These are phyloP conservation scores for Saimiri boliviensis DNA, from an alignment of 2,113 vertebrate species.

Conservation along the genomic window DNA sequence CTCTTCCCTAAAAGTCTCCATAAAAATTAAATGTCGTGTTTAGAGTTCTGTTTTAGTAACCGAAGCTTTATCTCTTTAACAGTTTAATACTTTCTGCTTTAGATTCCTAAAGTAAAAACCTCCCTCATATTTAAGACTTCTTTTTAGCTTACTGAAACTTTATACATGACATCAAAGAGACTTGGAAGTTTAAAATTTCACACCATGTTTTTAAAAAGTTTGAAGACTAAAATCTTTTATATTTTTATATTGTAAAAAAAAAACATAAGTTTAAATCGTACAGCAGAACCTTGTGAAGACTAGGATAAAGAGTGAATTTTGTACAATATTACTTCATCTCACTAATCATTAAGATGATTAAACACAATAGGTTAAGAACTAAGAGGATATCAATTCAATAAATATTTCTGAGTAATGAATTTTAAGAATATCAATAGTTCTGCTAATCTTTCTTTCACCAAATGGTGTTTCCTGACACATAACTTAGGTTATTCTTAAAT, in stretches of 20 bases:
- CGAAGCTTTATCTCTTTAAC: neutral
- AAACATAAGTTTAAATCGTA: neutral
- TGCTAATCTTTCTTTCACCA: neutral
- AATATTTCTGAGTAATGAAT: neutral
- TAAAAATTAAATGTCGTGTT: neutral
- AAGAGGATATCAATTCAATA: neutral
- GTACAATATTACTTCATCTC: neutral
- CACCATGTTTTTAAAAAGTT: neutral
- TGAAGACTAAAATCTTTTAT: neutral
- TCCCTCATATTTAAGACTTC: neutral
- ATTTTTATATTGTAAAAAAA: neutral
- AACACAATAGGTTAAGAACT: neutral
- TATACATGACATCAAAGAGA: neutral
- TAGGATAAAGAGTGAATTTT: neutral
- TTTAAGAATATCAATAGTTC: neutral
- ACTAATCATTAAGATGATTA: neutral
- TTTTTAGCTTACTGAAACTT: neutral
- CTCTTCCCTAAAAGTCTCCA: neutral
- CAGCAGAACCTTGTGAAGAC: neutral
- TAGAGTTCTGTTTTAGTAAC: neutral
- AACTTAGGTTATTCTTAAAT: neutral
- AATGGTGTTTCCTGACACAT: neutral
- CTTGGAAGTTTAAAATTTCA: neutral
- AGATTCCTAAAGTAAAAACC: neutral
- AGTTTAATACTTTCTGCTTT: neutral